phyloP scores from a whole-genome alignment of 2,888 invertebrate species.

The Eupelmus urozonus region DNA sequence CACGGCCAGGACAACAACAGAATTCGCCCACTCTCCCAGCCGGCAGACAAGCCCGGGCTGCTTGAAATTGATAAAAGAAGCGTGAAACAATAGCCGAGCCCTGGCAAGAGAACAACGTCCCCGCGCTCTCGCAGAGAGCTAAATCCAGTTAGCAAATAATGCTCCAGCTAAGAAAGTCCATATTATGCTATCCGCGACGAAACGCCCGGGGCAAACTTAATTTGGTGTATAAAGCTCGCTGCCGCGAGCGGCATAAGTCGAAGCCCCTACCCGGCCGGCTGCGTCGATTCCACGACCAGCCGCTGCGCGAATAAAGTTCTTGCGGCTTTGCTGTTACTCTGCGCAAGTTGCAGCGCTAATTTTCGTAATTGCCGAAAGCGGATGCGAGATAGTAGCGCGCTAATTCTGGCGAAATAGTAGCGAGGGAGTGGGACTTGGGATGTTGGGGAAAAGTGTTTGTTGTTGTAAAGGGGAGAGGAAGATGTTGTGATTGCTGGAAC shows the following conservation, averaged over 20 bases:
- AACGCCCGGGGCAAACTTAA: neutral
- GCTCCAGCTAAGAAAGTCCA: neutral
- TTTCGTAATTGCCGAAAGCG: constrained; percentile 16
- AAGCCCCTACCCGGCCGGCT: too few relatives aligned
- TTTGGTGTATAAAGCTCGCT: neutral
- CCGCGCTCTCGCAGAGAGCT: neutral
- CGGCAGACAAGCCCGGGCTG: neutral
- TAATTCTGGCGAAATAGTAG: too few relatives aligned
- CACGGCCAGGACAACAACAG: too few relatives aligned
- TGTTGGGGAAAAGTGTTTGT: too few relatives aligned
- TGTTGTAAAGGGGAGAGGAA: too few relatives aligned
- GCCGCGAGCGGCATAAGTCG: neutral
- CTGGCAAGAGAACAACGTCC: neutral
- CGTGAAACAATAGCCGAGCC: constrained; percentile 20
- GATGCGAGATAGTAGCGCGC: too few relatives aligned
- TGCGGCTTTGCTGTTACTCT: neutral
- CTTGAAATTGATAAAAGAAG: constrained; percentile 24
- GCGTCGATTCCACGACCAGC: too few relatives aligned
- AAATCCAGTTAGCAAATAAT: constrained; percentile 25
- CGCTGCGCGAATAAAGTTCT: neutral
- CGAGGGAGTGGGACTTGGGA: too few relatives aligned
- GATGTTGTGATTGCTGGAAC: too few relatives aligned
- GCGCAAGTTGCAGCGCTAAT: neutral
- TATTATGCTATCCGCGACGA: too few relatives aligned
- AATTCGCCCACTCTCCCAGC: neutral